A percentile compares a stretch with the other conserved stretches of the same genome.
Evolutionary conservation across 1,140 invertebrate genomes (phyloP).

Genomic region (Drosophila miranda): DNA sequence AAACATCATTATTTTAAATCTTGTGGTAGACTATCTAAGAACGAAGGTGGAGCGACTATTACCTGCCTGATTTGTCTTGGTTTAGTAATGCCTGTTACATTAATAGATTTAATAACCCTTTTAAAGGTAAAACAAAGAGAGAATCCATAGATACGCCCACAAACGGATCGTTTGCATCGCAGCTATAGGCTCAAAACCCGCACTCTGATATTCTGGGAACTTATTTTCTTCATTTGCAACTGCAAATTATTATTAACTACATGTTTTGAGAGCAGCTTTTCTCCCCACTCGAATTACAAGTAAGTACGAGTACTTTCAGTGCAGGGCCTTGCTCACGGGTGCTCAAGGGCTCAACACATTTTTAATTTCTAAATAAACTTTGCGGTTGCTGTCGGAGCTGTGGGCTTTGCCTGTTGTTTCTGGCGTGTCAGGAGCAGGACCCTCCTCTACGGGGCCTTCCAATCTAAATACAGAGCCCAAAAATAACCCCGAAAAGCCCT

Average conservation of each 20-base stretch:
- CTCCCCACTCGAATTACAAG: background rate
- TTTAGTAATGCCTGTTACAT: no score
- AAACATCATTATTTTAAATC: no score
- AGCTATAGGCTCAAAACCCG: no score
- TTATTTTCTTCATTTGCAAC: no score
- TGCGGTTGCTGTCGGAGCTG: slow-evolving; percentile 37
- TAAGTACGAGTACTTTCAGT: slow-evolving; percentile 4
- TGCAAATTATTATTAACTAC: background rate
- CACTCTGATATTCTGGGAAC: no score
- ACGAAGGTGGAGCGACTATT: no score
- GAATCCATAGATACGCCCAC: no score
- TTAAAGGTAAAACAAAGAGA: no score
- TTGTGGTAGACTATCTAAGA: no score
- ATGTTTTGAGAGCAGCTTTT: background rate
- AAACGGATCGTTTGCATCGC: no score
- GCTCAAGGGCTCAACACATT: slow-evolving; percentile 24
- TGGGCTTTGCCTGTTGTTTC: slow-evolving; percentile 15
- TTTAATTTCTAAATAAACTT: slow-evolving; percentile 78
- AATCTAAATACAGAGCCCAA: slow-evolving; percentile 49
- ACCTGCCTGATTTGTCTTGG: no score
- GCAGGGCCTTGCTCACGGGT: background rate
- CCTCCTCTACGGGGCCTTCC: slow-evolving; percentile 12
- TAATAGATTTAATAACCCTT: no score
- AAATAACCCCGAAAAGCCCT: slow-evolving; percentile 62
- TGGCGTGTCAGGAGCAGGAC: slow-evolving; percentile 62